phyloP scores from a whole-genome alignment of 2,113 vertebrate genomes.

The Pelusios castaneus region DNA sequence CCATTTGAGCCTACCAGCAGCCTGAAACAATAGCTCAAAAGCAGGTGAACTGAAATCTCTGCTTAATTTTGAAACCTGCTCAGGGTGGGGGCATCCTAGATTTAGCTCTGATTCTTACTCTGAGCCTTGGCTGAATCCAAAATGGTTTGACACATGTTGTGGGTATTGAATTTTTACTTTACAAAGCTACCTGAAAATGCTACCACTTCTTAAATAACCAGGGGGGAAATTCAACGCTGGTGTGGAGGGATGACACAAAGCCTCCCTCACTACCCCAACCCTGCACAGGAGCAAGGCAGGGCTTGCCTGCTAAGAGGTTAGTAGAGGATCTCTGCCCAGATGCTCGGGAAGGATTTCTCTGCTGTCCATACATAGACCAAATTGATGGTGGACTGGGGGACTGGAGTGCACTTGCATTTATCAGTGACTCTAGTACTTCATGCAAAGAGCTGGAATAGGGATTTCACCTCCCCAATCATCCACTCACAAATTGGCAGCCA shows the following conservation, averaged over 20 bases:
- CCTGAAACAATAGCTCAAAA: neutral
- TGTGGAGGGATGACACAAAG: too few relatives aligned
- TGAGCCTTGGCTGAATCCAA: neutral
- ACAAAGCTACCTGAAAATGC: neutral
- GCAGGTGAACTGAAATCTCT: neutral
- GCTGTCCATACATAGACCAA: neutral
- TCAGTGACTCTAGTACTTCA: neutral
- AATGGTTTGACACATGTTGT: neutral
- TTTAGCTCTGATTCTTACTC: neutral
- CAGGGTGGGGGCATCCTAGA: neutral
- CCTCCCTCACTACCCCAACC: too few relatives aligned
- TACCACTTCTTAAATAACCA: neutral
- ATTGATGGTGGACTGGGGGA: neutral
- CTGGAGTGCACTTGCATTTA: neutral
- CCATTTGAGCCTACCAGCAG: neutral
- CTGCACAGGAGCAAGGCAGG: too few relatives aligned
- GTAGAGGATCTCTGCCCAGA: neutral
- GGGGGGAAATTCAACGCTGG: neutral
- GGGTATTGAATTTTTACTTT: neutral
- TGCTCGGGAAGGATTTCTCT: neutral
- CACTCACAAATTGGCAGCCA: neutral
- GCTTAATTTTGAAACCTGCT: neutral
- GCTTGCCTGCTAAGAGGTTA: neutral
- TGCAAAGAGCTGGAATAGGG: neutral
- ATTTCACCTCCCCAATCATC: neutral